Percentiles rank a stretch among this genome's conserved stretches.
These are phyloP conservation scores for Drosophila sturtevanti DNA, from an alignment of 1,140 invertebrate genomes.

Conservation along the genomic window DNA sequence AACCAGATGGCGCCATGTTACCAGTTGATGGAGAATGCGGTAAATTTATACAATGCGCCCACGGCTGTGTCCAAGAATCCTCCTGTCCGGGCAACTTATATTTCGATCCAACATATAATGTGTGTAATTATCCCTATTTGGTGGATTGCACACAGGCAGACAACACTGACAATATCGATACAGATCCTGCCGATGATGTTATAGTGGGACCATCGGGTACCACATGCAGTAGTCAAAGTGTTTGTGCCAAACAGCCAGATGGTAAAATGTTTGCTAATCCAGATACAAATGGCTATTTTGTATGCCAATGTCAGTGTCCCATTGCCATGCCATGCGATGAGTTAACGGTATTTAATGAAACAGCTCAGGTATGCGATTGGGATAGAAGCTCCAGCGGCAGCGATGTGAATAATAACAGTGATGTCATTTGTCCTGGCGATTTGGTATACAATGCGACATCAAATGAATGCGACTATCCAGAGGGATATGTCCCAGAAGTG, in stretches of 20 bases:
- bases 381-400: not conserved
- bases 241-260: conserved; percentile 32
- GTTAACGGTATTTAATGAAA: conserved; percentile 41
- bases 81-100: conserved; percentile 54
- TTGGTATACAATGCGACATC: conserved; percentile 60
- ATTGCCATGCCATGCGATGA: conserved; percentile 53
- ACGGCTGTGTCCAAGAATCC: conserved; percentile 40
- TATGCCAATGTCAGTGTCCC: conserved; percentile 67
- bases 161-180: too few species aligned
- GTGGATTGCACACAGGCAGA: conserved; percentile 37
- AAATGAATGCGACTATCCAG: conserved; percentile 53
- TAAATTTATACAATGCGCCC: conserved; percentile 49
- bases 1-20: conserved; percentile 17
- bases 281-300: conserved; percentile 46
- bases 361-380: conserved; percentile 42
- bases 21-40: conserved; percentile 38
- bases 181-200: conserved; percentile 22
- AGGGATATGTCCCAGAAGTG: conserved; percentile 50
- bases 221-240: conserved; percentile 30
- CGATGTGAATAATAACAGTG: not conserved
- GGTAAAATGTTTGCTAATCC: conserved; percentile 38
- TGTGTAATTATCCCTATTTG: conserved; percentile 34
- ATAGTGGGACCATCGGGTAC: conserved; percentile 57
- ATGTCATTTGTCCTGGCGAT: conserved; percentile 30
- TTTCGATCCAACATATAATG: conserved; percentile 1